Conservation (phyloP, 2,797 vertebrate genomes). For the Xiphophorus birchmanni region DNA sequence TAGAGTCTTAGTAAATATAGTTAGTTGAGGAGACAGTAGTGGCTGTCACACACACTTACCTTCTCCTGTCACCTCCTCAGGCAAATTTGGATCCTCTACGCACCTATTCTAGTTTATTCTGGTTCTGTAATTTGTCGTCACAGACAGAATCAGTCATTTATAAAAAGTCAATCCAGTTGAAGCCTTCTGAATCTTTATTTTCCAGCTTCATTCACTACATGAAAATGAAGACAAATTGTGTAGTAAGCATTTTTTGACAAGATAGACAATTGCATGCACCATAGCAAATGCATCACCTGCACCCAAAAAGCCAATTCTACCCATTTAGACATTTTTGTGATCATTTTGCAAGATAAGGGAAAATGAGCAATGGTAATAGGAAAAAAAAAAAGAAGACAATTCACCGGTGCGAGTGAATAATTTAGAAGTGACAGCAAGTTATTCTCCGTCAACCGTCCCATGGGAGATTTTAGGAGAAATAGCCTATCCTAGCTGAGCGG, state of each 20-base stretch:
- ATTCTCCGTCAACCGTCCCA: not conserved
- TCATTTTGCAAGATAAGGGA: not conserved
- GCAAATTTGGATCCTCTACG: not conserved
- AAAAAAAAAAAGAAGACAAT: not conserved
- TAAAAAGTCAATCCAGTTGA: not conserved
- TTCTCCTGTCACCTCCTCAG: not conserved
- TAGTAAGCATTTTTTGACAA: not conserved
- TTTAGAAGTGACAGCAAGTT: slow-evolving; percentile 4
- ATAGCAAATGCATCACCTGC: not conserved
- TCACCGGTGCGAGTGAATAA: not conserved
- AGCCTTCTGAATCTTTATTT: not conserved
- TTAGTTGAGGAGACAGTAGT: not conserved
- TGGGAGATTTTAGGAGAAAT: not conserved
- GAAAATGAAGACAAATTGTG: not conserved
- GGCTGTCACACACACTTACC: not conserved
- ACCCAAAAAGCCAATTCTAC: not conserved
- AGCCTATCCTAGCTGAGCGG: not conserved
- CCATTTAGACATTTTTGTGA: not conserved
- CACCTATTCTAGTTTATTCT: not conserved
- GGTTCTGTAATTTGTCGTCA: not conserved
- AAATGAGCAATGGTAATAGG: not conserved
- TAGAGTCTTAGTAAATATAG: not conserved
- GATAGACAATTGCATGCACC: not conserved
- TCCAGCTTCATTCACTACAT: not conserved
- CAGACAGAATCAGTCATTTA: not conserved